Conservation (phyloP, 2,113 vertebrate species). For the Grallaria varia region DNA sequence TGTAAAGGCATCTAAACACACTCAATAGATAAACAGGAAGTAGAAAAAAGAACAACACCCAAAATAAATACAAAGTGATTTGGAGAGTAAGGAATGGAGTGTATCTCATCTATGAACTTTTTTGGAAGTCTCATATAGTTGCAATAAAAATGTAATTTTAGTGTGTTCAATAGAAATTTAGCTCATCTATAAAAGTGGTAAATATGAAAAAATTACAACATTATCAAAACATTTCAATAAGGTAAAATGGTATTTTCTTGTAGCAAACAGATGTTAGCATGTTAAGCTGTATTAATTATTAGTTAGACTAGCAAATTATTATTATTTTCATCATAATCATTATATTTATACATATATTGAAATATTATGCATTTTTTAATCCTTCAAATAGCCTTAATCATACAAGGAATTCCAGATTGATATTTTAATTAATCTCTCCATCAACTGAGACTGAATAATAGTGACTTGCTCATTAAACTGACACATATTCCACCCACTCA, state of each 20-base stretch:
- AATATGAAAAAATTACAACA: background rate
- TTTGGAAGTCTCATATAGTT: background rate
- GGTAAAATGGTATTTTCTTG: background rate
- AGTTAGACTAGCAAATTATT: background rate
- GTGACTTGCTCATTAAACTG: background rate
- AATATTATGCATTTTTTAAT: background rate
- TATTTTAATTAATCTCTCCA: background rate
- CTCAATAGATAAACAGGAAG: background rate
- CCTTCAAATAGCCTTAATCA: constrained; percentile 4
- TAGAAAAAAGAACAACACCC: background rate
- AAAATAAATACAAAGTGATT: background rate
- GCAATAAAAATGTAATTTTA: background rate
- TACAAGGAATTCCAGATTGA: background rate
- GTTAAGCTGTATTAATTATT: background rate
- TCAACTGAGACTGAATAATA: background rate
- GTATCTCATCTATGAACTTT: background rate
- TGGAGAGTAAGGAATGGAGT: background rate
- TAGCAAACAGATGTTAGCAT: background rate
- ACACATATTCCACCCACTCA: background rate
- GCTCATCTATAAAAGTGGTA: background rate
- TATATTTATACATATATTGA: background rate
- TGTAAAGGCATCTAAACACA: background rate
- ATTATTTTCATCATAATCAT: background rate
- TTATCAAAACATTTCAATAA: background rate
- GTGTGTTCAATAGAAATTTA: background rate